Percentiles rank a stretch among this genome's conserved stretches.
phyloP scores from a whole-genome alignment of 1,140 invertebrate genomes.

The Drosophila willistoni region DNA sequence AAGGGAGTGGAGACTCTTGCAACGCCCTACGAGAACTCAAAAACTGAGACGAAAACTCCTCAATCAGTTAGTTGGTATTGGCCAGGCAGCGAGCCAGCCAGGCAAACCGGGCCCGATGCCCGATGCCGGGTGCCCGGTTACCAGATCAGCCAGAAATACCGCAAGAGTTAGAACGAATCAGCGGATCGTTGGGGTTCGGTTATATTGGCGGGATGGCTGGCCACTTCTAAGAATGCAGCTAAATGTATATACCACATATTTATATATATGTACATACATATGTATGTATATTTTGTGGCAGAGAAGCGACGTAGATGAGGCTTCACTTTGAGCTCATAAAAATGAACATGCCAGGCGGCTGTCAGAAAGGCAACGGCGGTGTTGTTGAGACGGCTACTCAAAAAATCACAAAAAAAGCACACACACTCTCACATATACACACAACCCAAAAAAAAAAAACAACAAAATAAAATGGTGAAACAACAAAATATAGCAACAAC shows the following conservation, averaged over 20 bases:
- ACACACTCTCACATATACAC: slow-evolving; percentile 19
- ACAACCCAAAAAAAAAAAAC: slow-evolving; percentile 15
- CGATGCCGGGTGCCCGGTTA: no score
- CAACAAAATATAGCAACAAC: slow-evolving; percentile 24
- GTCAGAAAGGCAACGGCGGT: slow-evolving; percentile 66
- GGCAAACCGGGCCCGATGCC: not conserved
- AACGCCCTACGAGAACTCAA: slow-evolving; percentile 59
- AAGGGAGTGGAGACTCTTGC: slow-evolving; percentile 35
- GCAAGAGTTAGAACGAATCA: slow-evolving; percentile 55
- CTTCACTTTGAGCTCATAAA: slow-evolving; percentile 54
- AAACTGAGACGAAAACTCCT: slow-evolving; percentile 31
- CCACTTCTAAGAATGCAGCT: slow-evolving; percentile 72
- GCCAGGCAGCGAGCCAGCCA: slow-evolving; percentile 20
- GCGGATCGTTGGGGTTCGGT: slow-evolving; percentile 8
- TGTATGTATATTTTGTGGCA: not conserved
- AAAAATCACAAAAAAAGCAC: slow-evolving; percentile 21
- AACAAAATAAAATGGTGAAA: not conserved
- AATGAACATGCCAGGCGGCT: slow-evolving; percentile 74
- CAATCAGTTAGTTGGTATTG: slow-evolving; percentile 45
- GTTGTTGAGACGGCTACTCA: slow-evolving; percentile 71
- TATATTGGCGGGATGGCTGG: slow-evolving; percentile 33
- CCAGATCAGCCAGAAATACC: slow-evolving; percentile 44
- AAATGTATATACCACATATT: not conserved
- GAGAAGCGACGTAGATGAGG: slow-evolving; percentile 12
- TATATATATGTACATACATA: not conserved